These are phyloP conservation scores for Lipotes vexillifer DNA, from an alignment of 2,113 vertebrate species.

Conservation along the genomic window DNA sequence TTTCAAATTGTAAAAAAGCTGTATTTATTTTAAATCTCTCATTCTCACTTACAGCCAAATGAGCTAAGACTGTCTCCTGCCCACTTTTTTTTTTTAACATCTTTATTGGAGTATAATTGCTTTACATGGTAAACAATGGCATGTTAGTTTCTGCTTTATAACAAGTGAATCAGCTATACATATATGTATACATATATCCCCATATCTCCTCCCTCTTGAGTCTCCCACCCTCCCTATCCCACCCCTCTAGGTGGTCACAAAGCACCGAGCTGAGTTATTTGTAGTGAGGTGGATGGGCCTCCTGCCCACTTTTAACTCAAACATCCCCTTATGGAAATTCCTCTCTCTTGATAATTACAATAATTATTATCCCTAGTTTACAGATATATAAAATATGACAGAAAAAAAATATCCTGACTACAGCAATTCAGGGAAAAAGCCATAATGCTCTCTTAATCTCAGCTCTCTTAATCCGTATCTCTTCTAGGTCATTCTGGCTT, in stretches of 20 bases:
- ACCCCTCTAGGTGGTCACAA: no score
- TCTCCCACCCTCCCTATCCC: no score
- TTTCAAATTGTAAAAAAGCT: neutral
- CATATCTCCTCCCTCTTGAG: no score
- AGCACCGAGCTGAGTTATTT: no score
- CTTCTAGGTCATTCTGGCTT: neutral
- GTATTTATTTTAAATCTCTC: neutral
- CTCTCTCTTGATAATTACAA: conserved; percentile 34
- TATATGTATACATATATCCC: no score
- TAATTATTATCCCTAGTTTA: conserved; percentile 33
- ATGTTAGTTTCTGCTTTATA: no score
- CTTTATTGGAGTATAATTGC: no score
- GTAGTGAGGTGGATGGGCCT: no score
- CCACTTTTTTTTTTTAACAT: no score
- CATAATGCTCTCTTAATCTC: neutral
- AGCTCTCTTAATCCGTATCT: neutral
- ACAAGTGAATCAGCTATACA: no score
- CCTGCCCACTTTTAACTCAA: neutral
- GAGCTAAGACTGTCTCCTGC: neutral
- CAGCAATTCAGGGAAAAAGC: neutral
- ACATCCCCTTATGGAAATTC: neutral
- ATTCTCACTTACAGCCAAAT: neutral
- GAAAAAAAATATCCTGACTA: neutral
- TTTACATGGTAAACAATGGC: no score
- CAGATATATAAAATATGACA: neutral